Conservation (phyloP, 2,797 vertebrate species). For the Botia kubotai region DNA sequence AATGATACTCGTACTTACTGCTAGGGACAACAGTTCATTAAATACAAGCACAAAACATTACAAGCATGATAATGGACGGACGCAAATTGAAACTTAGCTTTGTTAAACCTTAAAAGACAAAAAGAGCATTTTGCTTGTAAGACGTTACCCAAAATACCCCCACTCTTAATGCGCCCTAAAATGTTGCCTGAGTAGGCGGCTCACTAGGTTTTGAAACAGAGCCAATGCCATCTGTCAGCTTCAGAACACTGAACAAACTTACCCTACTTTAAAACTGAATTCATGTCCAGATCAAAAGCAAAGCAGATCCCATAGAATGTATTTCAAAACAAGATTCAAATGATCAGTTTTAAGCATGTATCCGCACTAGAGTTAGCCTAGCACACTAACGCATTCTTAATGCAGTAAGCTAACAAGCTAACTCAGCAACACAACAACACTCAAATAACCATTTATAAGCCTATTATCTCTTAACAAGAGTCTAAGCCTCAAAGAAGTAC, state of each 20-base stretch:
- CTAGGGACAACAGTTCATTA: background rate
- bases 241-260: background rate
- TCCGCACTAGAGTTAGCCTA: conserved; percentile 17
- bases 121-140: too few species aligned
- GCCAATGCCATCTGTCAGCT: conserved; percentile 24
- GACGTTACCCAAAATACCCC: too few species aligned
- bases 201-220: conserved; percentile 14
- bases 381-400: conserved; percentile 31
- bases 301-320: too few species aligned
- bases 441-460: background rate
- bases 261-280: conserved; percentile 3
- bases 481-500: background rate
- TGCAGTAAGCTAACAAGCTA: conserved; percentile 39
- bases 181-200: background rate
- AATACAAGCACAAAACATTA: background rate
- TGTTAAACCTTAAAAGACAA: too few species aligned
- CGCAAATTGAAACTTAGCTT: too few species aligned
- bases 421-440: conserved; percentile 1
- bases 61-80: background rate
- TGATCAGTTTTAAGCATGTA: background rate
- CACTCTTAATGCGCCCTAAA: background rate
- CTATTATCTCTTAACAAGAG: background rate
- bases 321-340: background rate
- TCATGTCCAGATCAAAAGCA: background rate
- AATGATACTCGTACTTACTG: background rate